Evolutionary conservation across 2,113 vertebrate species (phyloP).

Genomic region (Xenopus borealis): DNA sequence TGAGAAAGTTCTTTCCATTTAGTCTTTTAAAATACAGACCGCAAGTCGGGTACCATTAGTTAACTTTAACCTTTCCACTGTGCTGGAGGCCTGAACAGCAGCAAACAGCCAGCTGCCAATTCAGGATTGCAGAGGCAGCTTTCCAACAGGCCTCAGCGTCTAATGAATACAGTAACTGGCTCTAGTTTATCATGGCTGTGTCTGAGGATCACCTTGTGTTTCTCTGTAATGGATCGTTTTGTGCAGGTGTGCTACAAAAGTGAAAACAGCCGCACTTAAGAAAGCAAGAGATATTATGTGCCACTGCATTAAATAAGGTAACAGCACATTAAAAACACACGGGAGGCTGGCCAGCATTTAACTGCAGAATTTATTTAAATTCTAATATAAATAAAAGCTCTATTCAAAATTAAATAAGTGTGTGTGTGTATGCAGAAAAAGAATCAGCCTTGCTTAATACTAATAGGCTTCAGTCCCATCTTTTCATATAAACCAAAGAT

Average conservation of each 20-base stretch:
- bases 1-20: neutral
- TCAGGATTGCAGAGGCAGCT: neutral
- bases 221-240: conserved; percentile 36
- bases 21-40: neutral
- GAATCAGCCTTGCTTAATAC: neutral
- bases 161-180: conserved; percentile 17
- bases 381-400: conserved; percentile 41
- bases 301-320: conserved; percentile 46
- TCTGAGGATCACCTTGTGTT: conserved; percentile 32
- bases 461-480: conserved; percentile 5
- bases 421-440: conserved; percentile 19
- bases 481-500: conserved; percentile 12
- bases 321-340: conserved; percentile 43
- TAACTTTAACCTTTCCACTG: neutral
- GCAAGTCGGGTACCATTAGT: neutral
- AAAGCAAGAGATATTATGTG: conserved; percentile 46
- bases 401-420: conserved; percentile 32
- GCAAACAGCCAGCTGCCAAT: neutral
- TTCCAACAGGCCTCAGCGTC: conserved; percentile 4
- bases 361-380: conserved; percentile 36
- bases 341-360: conserved; percentile 39
- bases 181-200: conserved; percentile 22
- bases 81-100: neutral
- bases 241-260: conserved; percentile 37
- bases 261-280: conserved; percentile 40